phyloP scores from a whole-genome alignment of 2,113 vertebrate genomes.

The Eudorcas thomsonii region DNA sequence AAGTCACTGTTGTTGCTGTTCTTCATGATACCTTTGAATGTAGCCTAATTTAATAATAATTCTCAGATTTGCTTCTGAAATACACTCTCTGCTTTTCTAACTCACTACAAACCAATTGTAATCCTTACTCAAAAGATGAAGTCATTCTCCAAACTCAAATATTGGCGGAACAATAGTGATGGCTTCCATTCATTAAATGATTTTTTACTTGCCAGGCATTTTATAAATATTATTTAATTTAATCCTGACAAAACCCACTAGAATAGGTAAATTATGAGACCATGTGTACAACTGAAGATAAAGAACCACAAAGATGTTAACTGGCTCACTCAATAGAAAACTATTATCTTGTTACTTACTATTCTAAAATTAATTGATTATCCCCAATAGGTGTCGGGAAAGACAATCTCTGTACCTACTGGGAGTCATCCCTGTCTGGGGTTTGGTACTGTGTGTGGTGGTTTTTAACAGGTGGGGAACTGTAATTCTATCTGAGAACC shows the following conservation, averaged over 20 bases:
- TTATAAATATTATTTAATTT: neutral
- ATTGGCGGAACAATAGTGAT: neutral
- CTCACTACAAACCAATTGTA: neutral
- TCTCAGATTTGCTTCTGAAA: constrained; percentile 19
- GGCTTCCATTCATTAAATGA: neutral
- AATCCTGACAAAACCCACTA: neutral
- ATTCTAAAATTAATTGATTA: constrained; percentile 30
- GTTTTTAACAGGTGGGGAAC: constrained; percentile 29
- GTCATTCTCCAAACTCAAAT: neutral
- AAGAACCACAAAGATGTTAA: neutral
- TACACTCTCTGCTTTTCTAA: neutral
- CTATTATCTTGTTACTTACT: neutral
- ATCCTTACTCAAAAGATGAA: neutral
- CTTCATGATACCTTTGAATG: neutral
- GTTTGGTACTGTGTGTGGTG: neutral
- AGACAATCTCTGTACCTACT: neutral
- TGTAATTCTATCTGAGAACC: neutral
- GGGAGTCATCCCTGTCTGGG: neutral
- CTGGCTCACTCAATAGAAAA: neutral
- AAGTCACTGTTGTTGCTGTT: neutral
- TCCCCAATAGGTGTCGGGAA: neutral
- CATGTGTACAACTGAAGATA: neutral
- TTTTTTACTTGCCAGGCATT: constrained; percentile 9
- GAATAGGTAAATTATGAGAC: constrained; percentile 3
- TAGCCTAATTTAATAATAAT: constrained; percentile 13